These are phyloP conservation scores for Onychomys torridus DNA, from an alignment of 2,797 vertebrate species.

Conservation along the genomic window DNA sequence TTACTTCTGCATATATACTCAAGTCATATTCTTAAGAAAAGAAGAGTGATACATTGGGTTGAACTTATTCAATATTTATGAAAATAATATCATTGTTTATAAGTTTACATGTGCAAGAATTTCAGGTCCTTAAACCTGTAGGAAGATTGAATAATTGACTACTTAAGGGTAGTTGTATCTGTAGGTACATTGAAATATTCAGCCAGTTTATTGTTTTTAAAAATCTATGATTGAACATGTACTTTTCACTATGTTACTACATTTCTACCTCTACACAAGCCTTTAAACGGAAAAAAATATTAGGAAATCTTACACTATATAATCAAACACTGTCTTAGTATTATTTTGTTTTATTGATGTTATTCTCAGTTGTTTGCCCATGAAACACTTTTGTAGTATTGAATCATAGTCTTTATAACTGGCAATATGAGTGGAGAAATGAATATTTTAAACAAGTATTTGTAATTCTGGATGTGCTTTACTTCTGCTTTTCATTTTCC, in stretches of 20 bases:
- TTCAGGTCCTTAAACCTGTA: neutral
- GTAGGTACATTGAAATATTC: neutral
- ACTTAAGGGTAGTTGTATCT: accelerated
- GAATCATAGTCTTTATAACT: neutral
- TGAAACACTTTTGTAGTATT: neutral
- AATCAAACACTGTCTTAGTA: neutral
- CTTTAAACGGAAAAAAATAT: neutral
- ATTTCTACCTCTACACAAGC: neutral
- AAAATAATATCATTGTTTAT: neutral
- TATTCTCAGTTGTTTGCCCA: too few species aligned
- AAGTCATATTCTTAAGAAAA: neutral
- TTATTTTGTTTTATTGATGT: neutral
- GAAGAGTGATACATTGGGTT: neutral
- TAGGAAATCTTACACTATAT: too few species aligned
- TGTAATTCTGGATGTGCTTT: neutral
- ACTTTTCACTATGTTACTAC: neutral
- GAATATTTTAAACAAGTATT: neutral
- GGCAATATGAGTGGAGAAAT: neutral
- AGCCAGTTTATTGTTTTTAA: neutral
- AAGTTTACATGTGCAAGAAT: neutral
- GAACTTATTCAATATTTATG: neutral
- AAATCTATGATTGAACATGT: neutral
- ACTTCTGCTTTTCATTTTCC: neutral
- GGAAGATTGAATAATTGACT: too few species aligned
- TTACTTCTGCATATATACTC: neutral